Percentiles rank a stretch among this genome's conserved stretches.
phyloP scores from a whole-genome alignment of 2,113 vertebrate species.

The Cepphus grylle region DNA sequence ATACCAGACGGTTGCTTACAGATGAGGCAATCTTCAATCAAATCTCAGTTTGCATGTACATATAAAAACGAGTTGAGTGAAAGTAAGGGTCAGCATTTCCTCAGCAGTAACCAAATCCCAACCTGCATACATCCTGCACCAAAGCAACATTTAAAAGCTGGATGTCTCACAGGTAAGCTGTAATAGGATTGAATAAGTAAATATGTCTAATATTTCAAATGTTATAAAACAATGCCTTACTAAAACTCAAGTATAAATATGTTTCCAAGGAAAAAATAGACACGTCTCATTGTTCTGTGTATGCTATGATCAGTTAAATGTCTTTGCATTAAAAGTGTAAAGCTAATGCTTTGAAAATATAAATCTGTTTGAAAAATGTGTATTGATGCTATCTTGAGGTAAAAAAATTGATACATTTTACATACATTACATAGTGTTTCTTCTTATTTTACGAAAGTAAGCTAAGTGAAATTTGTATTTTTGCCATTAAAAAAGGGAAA shows the following conservation, averaged over 20 bases:
- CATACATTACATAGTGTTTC: background rate
- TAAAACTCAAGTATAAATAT: background rate
- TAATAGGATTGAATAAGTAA: background rate
- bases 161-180: constrained; percentile 54
- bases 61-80: constrained; percentile 77
- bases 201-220: background rate
- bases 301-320: background rate
- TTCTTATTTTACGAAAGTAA: background rate
- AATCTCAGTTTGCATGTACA: constrained; percentile 95
- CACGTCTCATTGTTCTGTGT: background rate
- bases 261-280: background rate
- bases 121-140: constrained; percentile 63
- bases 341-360: background rate
- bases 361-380: background rate
- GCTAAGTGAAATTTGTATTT: background rate
- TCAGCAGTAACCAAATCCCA: constrained; percentile 60
- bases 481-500: background rate
- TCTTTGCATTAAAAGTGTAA: background rate
- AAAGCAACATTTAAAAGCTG: constrained; percentile 40
- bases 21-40: constrained; percentile 77
- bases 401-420: background rate
- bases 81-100: constrained; percentile 53
- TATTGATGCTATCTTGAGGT: background rate
- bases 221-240: background rate
- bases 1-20: constrained; percentile 55